These are phyloP conservation scores for Onychomys torridus DNA, from an alignment of 2,797 vertebrate species.

Conservation along the genomic window DNA sequence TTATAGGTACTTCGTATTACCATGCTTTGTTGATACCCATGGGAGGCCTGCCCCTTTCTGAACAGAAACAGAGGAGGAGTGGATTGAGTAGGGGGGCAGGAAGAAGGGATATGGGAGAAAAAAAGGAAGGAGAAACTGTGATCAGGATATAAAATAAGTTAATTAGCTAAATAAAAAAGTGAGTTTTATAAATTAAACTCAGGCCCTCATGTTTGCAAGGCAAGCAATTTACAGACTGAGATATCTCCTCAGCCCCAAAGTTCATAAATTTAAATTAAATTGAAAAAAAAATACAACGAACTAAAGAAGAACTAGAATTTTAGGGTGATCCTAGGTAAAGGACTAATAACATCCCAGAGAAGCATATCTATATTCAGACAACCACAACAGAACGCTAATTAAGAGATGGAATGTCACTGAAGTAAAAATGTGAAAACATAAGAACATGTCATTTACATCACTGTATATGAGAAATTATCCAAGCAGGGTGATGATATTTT, in stretches of 20 bases:
- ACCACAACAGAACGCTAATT: slow-evolving; percentile 79
- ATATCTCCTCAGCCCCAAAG: not conserved
- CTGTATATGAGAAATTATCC: slow-evolving; percentile 73
- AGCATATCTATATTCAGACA: slow-evolving; percentile 43
- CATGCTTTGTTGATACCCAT: not conserved
- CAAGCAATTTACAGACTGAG: not conserved
- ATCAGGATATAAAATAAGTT: not conserved
- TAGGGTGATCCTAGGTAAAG: slow-evolving; percentile 34
- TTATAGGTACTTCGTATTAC: not conserved
- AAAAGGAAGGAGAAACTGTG: not conserved
- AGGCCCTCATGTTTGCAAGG: not conserved
- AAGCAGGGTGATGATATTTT: slow-evolving; percentile 77
- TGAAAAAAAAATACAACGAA: not conserved
- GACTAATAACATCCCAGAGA: slow-evolving; percentile 67
- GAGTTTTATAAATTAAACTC: not conserved
- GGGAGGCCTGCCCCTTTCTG: not conserved
- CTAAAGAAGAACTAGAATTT: slow-evolving; percentile 35
- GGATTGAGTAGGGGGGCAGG: not conserved
- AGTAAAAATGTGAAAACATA: slow-evolving; percentile 78
- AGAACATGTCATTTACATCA: slow-evolving; percentile 77
- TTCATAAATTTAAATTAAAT: slow-evolving; percentile 49
- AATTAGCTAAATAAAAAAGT: not conserved
- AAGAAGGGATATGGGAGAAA: not conserved
- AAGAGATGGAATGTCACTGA: slow-evolving; percentile 81
- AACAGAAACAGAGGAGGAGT: not conserved